Evolutionary conservation across 2,113 vertebrate genomes (phyloP).

Genomic region (Mungos mungo): DNA sequence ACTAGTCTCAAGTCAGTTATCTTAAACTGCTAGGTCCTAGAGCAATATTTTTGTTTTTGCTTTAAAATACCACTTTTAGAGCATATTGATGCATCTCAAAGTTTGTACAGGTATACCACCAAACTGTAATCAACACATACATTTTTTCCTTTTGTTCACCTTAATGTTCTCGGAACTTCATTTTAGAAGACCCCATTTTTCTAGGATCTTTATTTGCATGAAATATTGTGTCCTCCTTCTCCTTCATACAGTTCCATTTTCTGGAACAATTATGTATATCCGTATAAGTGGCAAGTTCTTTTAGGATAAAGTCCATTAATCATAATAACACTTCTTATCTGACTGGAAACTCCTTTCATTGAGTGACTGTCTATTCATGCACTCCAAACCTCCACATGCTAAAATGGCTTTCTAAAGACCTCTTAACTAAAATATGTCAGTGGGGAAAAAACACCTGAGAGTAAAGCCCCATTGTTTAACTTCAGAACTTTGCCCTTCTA

Average conservation of each 20-base stretch:
- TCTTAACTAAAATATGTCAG: slow-evolving; percentile 22
- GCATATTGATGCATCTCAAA: background rate
- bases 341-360: slow-evolving; percentile 36
- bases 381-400: background rate
- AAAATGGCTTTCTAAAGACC: slow-evolving; percentile 31
- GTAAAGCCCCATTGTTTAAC: background rate
- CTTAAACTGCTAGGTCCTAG: background rate
- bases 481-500: slow-evolving; percentile 74
- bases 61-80: background rate
- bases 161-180: background rate
- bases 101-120: background rate
- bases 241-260: slow-evolving; percentile 39
- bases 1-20: background rate
- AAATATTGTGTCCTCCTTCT: slow-evolving; percentile 11
- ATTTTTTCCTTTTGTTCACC: background rate
- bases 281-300: slow-evolving; percentile 26
- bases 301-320: slow-evolving; percentile 53
- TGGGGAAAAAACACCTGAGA: background rate
- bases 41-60: background rate
- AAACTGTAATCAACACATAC: slow-evolving; percentile 22
- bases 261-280: slow-evolving; percentile 27
- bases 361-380: slow-evolving; percentile 10
- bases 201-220: slow-evolving; percentile 31
- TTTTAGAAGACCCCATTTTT: slow-evolving; percentile 17
- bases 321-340: slow-evolving; percentile 52